Evolutionary conservation across 2,113 vertebrate genomes (phyloP).

Genomic region (Brachyhypopomus gauderio): DNA sequence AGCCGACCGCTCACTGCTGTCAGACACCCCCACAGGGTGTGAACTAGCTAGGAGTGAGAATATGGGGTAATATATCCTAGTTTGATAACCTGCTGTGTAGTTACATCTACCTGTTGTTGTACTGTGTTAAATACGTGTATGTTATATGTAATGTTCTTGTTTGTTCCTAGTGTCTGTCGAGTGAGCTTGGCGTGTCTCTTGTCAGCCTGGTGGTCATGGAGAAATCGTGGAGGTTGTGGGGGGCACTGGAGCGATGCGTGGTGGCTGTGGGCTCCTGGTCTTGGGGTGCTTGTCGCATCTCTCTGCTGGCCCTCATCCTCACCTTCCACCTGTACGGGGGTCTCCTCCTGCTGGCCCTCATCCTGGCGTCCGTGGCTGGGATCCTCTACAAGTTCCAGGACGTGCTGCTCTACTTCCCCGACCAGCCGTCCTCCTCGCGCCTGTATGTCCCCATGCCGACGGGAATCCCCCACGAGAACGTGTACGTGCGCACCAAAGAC

Average conservation of each 20-base stretch:
- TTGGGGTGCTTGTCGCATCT: slow-evolving; percentile 94
- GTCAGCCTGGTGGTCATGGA: slow-evolving; percentile 82
- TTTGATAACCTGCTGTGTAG: too few relatives aligned
- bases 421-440: slow-evolving; percentile 95
- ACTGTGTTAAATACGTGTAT: too few relatives aligned
- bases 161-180: slow-evolving; percentile 30
- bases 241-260: slow-evolving; percentile 83
- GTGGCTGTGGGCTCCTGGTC: slow-evolving; percentile 89
- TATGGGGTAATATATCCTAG: too few relatives aligned
- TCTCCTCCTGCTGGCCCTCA: slow-evolving; percentile 85
- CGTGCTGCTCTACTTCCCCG: slow-evolving; percentile 95
- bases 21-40: too few relatives aligned
- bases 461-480: slow-evolving; percentile 93
- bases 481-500: slow-evolving; percentile 95
- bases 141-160: not conserved
- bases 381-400: slow-evolving; percentile 99
- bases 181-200: slow-evolving; percentile 39
- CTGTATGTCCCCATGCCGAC: slow-evolving; percentile 97
- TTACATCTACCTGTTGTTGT: too few relatives aligned
- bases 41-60: too few relatives aligned
- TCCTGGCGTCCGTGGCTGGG: slow-evolving; percentile 89
- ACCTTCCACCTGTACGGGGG: slow-evolving; percentile 97
- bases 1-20: too few relatives aligned
- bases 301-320: slow-evolving; percentile 93
- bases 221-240: slow-evolving; percentile 96